Percentiles rank a stretch among this genome's conserved stretches.
Conservation (phyloP, 92 coral and sea anemone species). For the Heliopora coerulea region DNA sequence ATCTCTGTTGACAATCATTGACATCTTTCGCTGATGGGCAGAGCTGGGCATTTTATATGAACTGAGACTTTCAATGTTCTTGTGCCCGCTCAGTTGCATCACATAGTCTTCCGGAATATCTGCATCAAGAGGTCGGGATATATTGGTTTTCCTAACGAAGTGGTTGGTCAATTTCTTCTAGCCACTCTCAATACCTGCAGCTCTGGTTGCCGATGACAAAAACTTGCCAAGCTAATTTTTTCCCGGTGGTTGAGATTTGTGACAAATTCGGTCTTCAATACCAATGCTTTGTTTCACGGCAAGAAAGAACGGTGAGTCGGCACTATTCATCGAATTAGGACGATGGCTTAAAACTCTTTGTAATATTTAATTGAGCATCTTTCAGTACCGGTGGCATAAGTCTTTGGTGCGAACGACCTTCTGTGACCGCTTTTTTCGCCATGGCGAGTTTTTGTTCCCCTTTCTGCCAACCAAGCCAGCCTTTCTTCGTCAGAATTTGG, state of each 20-base stretch:
- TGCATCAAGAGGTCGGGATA: slow-evolving; percentile 44
- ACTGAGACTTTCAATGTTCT: slow-evolving; percentile 50
- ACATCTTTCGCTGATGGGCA: slow-evolving; percentile 45
- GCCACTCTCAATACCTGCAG: slow-evolving; percentile 43
- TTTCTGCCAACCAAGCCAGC: slow-evolving; percentile 28
- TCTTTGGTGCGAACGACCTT: slow-evolving; percentile 52
- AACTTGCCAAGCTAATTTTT: slow-evolving; percentile 30
- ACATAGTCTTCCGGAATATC: slow-evolving; percentile 43
- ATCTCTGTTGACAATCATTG: slow-evolving; percentile 34
- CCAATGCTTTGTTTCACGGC: slow-evolving; percentile 36
- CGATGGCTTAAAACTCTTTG: slow-evolving; percentile 55
- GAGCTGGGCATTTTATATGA: slow-evolving; percentile 47
- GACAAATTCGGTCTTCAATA: slow-evolving; percentile 20
- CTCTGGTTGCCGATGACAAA: slow-evolving; percentile 33
- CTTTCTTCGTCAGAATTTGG: slow-evolving; percentile 31
- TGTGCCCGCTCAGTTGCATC: slow-evolving; percentile 56
- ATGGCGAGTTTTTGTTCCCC: slow-evolving; percentile 40
- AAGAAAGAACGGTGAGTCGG: slow-evolving; percentile 56
- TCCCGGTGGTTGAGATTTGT: slow-evolving; percentile 27
- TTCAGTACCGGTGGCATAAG: slow-evolving; percentile 49
- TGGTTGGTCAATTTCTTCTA: slow-evolving; percentile 44
- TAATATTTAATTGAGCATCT: slow-evolving; percentile 52
- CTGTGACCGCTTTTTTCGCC: slow-evolving; percentile 28
- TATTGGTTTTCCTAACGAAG: slow-evolving; percentile 41
- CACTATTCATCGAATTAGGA: slow-evolving; percentile 53